Percentiles rank a stretch among this genome's conserved stretches.
phyloP scores from a whole-genome alignment of 2,797 vertebrate genomes.

The Poecile montanus region DNA sequence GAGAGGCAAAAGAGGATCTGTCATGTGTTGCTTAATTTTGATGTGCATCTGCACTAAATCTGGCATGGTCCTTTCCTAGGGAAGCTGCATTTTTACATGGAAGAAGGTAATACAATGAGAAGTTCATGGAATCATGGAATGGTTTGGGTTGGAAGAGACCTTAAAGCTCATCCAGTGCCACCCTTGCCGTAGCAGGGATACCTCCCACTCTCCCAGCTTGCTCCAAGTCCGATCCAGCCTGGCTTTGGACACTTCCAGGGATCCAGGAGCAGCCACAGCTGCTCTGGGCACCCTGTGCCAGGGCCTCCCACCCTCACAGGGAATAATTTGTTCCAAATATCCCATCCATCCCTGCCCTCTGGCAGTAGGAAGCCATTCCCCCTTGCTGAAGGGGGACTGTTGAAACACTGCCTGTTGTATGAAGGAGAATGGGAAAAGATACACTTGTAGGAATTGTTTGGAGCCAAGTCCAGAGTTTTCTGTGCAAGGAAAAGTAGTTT shows the following conservation, averaged over 20 bases:
- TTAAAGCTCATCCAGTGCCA: neutral
- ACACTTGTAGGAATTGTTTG: neutral
- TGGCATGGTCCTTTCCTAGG: neutral
- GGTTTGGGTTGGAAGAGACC: neutral
- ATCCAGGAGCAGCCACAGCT: neutral
- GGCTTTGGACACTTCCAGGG: neutral
- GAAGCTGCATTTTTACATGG: neutral
- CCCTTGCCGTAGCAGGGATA: neutral
- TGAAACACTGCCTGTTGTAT: neutral
- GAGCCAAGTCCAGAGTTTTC: accelerated
- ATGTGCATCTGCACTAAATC: neutral
- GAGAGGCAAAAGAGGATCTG: neutral
- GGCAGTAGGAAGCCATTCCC: accelerated
- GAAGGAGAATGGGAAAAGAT: neutral
- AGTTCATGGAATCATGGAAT: neutral
- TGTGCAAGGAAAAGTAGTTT: neutral
- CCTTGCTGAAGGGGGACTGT: neutral
- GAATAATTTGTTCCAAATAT: accelerated
- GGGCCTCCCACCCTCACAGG: accelerated
- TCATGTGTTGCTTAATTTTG: neutral
- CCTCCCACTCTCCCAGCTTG: accelerated
- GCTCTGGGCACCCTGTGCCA: neutral
- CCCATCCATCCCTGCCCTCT: neutral
- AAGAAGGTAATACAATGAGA: neutral
- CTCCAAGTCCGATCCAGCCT: accelerated